These are phyloP conservation scores for Athetis lepigone DNA, from an alignment of 2,888 invertebrate genomes.

Conservation along the genomic window DNA sequence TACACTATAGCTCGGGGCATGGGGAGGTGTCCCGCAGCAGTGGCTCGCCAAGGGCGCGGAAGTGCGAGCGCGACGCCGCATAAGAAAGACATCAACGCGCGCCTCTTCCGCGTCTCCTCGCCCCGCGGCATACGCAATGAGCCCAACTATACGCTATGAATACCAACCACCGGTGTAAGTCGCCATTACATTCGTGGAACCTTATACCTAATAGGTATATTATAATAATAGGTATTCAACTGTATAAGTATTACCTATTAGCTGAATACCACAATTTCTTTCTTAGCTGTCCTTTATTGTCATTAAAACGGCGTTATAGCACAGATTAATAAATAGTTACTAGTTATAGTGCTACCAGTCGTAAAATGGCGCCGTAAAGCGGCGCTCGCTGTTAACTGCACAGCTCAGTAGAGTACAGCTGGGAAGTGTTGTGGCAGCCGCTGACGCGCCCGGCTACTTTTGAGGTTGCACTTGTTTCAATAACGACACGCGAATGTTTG, in stretches of 20 bases:
- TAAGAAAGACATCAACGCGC: conserved; percentile 47
- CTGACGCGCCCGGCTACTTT: neutral
- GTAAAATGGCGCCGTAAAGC: no score
- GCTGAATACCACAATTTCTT: neutral
- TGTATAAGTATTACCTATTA: neutral
- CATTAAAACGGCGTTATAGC: neutral
- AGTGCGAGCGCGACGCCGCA: neutral
- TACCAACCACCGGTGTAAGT: neutral
- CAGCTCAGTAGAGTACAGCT: no score
- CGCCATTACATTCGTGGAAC: no score
- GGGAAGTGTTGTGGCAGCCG: no score
- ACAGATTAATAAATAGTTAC: no score
- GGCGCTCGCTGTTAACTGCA: no score
- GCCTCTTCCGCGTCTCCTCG: neutral
- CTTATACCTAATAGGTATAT: no score
- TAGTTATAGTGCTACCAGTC: no score
- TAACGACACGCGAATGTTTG: neutral
- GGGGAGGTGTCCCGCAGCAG: neutral
- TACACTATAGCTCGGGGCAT: neutral
- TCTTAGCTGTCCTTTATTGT: neutral
- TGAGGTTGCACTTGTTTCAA: conserved; percentile 32
- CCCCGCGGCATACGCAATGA: neutral
- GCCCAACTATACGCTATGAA: neutral
- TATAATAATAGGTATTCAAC: neutral
- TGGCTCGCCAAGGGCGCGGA: conserved; percentile 5